These are phyloP conservation scores for Trichoplusia ni DNA, from an alignment of 1,140 invertebrate species.

Conservation along the genomic window DNA sequence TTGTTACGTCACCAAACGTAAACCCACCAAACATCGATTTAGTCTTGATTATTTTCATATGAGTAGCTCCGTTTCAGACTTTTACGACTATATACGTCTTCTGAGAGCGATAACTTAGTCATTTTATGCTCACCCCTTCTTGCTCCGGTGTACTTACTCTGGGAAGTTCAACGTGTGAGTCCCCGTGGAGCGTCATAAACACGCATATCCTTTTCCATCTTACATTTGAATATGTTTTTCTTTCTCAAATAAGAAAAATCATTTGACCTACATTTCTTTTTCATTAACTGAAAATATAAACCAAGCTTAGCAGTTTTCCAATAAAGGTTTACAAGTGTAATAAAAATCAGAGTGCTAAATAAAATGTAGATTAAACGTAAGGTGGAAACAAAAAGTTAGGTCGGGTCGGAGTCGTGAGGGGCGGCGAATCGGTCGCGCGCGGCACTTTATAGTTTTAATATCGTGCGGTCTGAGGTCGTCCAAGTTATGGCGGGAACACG, in stretches of 20 bases:
- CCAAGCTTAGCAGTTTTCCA: conserved; percentile 25
- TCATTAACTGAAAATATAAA: conserved; percentile 38
- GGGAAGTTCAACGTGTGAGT: conserved; percentile 65
- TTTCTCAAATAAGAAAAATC: conserved; percentile 30
- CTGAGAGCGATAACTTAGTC: conserved; percentile 78
- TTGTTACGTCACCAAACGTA: conserved; percentile 27
- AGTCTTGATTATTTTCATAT: conserved; percentile 76
- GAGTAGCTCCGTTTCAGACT: conserved; percentile 65
- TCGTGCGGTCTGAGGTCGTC: conserved; percentile 60
- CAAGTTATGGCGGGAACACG: conserved; percentile 63
- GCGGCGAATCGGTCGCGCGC: conserved; percentile 59
- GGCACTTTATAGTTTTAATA: conserved; percentile 80
- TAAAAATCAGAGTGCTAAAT: conserved; percentile 37
- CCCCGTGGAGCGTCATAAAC: conserved; percentile 71
- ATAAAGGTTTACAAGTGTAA: conserved; percentile 33
- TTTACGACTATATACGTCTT: conserved; percentile 78
- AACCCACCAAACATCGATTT: conserved; percentile 48
- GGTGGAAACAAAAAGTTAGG: conserved; percentile 46
- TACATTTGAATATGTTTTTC: conserved; percentile 64
- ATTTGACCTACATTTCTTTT: conserved; percentile 36
- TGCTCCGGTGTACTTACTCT: conserved; percentile 59
- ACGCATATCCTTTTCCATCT: conserved; percentile 70
- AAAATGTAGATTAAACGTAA: conserved; percentile 46
- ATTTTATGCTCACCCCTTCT: conserved; percentile 77
- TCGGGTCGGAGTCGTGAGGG: conserved; percentile 44